Conservation (phyloP, 1,140 invertebrate genomes). For the Formica selysi region DNA sequence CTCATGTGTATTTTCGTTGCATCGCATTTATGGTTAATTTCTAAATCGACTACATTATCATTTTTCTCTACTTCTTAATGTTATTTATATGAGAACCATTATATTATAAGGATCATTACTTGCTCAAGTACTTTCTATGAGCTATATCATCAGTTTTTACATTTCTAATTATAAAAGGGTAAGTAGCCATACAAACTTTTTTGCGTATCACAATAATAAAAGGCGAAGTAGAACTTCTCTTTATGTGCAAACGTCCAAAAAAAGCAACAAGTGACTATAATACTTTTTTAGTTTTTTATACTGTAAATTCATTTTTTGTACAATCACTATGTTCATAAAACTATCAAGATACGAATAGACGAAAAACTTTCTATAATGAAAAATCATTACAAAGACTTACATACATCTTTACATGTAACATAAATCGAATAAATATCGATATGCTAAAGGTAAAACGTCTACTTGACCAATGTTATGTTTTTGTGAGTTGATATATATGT, state of each 20-base stretch:
- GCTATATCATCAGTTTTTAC: conserved; percentile 55
- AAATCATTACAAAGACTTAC: conserved; percentile 41
- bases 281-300: conserved; percentile 40
- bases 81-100: conserved; percentile 49
- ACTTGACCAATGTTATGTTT: conserved; percentile 58
- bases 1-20: conserved; percentile 30
- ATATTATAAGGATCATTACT: conserved; percentile 35
- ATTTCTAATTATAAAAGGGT: conserved; percentile 23
- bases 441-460: conserved; percentile 41
- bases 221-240: neutral
- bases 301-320: conserved; percentile 23
- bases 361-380: conserved; percentile 16
- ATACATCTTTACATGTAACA: conserved; percentile 41
- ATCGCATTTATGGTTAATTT: conserved; percentile 46
- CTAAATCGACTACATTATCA: conserved; percentile 26
- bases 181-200: conserved; percentile 2
- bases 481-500: conserved; percentile 67
- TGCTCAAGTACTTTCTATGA: conserved; percentile 55
- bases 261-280: conserved; percentile 16
- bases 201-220: conserved; percentile 16
- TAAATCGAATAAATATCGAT: conserved; percentile 42
- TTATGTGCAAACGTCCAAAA: conserved; percentile 30
- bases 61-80: conserved; percentile 16
- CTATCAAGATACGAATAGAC: conserved; percentile 1
- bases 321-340: conserved; percentile 29